Evolutionary conservation across 2,888 invertebrate species (phyloP), one percentile per base, ranked within the genome.

Genomic region (Melangyna quadrimaculata): DNA sequence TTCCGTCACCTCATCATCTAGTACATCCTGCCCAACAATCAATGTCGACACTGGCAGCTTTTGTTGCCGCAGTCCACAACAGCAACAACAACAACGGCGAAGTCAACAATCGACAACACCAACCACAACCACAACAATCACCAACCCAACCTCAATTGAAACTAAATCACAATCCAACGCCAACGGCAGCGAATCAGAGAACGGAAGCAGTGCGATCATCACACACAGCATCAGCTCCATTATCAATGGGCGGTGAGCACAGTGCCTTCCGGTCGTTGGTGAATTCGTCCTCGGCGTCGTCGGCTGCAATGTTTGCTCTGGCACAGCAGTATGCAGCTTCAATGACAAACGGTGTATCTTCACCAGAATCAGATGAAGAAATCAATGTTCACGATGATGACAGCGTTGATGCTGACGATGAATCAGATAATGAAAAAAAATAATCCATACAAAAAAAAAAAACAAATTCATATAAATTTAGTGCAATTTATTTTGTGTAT

Each of bases 181-280:
- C 87, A 72, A 69, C 82, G 78, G 73, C 88, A 92, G 73, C 88
- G 92, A 90, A 92, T 92, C 92, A 92, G 92, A 92, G 92, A 93
- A 91, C 92, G 92, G 93, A 90, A 92, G 59, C 89, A 88, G 65
- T 75, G 74, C 89, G 88, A 84, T 90, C 89, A 90, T 92, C 90
- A 90, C 90, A 89, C 92, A 92, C 91, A 92, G 92, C 91, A 92
- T 92, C 92, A 92, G 90, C 90, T 92, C 92, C 93, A 92, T 93
- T 93, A 91, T 93, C 93, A 92, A 97, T 97, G 96, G 97, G 97
- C 92, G 97, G 97, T 93, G 97, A 97, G 93, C 96, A 97, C 94
- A 97, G 96, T 92, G 97, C 97, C 17, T 97, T 97, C 92, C 95
- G 95, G 88, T 94, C 96, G 29, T 94, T 96, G 87, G 94, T 94